A percentile compares a stretch with the other conserved stretches of the same genome.
Conservation (phyloP, 2,797 vertebrate genomes). For the Gouania willdenowi region DNA sequence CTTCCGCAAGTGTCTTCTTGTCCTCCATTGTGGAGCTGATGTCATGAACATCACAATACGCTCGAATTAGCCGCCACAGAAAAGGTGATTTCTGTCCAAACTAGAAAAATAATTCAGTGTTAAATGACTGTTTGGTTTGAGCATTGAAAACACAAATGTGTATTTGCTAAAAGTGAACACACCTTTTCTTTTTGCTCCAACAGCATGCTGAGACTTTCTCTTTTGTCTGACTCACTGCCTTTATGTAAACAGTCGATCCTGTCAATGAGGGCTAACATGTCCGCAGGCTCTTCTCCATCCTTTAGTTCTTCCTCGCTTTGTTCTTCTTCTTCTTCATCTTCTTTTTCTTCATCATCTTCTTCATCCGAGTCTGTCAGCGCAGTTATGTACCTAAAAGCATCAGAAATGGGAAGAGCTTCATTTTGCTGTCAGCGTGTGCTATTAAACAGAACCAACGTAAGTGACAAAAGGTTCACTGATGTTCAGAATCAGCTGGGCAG, state of each 20-base stretch:
- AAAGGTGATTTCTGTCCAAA: slow-evolving; percentile 79
- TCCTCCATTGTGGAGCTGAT: slow-evolving; percentile 77
- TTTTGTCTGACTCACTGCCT: slow-evolving; percentile 78
- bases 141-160: not conserved
- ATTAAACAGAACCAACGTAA: not conserved
- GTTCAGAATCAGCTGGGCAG: not conserved
- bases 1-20: slow-evolving; percentile 82
- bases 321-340: slow-evolving; percentile 43
- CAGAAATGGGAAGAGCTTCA: not conserved
- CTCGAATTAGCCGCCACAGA: slow-evolving; percentile 88
- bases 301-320: slow-evolving; percentile 47
- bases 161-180: not conserved
- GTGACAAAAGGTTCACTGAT: not conserved
- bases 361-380: slow-evolving; percentile 86
- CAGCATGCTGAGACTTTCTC: slow-evolving; percentile 77
- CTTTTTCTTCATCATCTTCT: slow-evolving; percentile 73
- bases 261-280: slow-evolving; percentile 76
- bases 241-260: slow-evolving; percentile 77
- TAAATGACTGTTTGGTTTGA: not conserved
- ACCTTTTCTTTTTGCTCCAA: slow-evolving; percentile 83
- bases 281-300: slow-evolving; percentile 45
- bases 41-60: slow-evolving; percentile 87
- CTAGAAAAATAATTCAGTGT: slow-evolving; percentile 54
- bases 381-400: slow-evolving; percentile 86
- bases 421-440: slow-evolving; percentile 1